Conservation (phyloP, 2,797 vertebrate species). For the Channa striata region DNA sequence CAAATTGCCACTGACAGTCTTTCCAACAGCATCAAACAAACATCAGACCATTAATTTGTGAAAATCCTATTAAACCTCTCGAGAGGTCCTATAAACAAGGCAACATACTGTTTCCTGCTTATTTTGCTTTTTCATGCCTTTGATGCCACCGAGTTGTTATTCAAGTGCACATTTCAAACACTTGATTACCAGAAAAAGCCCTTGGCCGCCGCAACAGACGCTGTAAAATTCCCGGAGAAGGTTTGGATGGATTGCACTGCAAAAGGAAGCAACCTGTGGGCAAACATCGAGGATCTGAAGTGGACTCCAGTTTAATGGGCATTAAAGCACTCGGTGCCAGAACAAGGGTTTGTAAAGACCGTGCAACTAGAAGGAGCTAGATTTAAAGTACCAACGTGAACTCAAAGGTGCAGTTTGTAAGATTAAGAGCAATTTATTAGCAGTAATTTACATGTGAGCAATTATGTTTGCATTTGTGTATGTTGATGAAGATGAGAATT, state of each 20-base stretch:
- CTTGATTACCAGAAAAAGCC: constrained; percentile 1
- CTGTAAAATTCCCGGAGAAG: not conserved
- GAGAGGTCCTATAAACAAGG: constrained; percentile 56
- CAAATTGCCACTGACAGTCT: constrained; percentile 63
- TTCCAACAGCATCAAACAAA: constrained; percentile 70
- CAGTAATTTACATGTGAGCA: no score
- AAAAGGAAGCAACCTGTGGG: not conserved
- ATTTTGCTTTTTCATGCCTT: constrained; percentile 17
- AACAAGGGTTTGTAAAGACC: no score
- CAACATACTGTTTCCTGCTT: constrained; percentile 14
- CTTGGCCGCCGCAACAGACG: not conserved
- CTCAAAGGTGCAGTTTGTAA: no score
- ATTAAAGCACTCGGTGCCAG: not conserved
- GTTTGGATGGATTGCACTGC: not conserved
- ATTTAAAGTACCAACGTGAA: no score
- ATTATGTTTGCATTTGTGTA: no score
- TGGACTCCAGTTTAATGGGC: not conserved
- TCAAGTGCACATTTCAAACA: constrained; percentile 30
- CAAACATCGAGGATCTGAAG: not conserved
- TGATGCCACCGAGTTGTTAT: constrained; percentile 28
- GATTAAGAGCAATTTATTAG: no score
- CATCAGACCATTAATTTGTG: constrained; percentile 70
- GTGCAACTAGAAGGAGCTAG: no score
- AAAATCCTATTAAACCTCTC: constrained; percentile 67
- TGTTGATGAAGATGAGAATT: no score